Evolutionary conservation across 2,888 invertebrate species (phyloP).

Genomic region (Tachystola acroxantha): DNA sequence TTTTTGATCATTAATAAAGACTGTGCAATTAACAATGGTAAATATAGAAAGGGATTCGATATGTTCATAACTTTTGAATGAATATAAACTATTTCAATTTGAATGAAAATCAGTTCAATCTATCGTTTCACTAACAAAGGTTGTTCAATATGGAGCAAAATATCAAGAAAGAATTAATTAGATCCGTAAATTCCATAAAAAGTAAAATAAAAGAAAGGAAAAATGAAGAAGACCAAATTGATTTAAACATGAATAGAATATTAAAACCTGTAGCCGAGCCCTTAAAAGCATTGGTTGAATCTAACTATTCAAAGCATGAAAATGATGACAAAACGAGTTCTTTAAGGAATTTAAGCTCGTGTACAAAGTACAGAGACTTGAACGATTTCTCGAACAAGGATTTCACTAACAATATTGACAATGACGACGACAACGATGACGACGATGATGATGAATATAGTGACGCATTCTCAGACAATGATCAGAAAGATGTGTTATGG

Average conservation of each 20-base stretch:
- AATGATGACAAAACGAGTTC: not conserved
- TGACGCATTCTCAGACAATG: not conserved
- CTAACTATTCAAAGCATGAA: not conserved
- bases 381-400: not conserved
- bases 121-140: too few species aligned
- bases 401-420: not conserved
- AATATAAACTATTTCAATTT: too few species aligned
- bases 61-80: too few species aligned
- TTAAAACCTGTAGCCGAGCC: slow-evolving; percentile 7
- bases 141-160: slow-evolving; percentile 2
- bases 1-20: slow-evolving; percentile 20
- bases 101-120: too few species aligned
- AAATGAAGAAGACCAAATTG: not conserved
- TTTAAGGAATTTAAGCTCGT: not conserved
- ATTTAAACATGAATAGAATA: not conserved
- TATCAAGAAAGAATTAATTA: slow-evolving; percentile 7
- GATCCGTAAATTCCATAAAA: too few species aligned
- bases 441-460: not conserved
- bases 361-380: not conserved
- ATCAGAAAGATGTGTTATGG: too few species aligned
- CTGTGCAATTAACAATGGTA: too few species aligned
- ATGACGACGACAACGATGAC: not conserved
- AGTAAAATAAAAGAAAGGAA: slow-evolving; percentile 1
- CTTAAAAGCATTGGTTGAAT: not conserved
- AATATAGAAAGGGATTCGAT: too few species aligned